Base-by-base conservation (phyloP, 2,888 invertebrate genomes). In the Hololepta plana region DNA sequence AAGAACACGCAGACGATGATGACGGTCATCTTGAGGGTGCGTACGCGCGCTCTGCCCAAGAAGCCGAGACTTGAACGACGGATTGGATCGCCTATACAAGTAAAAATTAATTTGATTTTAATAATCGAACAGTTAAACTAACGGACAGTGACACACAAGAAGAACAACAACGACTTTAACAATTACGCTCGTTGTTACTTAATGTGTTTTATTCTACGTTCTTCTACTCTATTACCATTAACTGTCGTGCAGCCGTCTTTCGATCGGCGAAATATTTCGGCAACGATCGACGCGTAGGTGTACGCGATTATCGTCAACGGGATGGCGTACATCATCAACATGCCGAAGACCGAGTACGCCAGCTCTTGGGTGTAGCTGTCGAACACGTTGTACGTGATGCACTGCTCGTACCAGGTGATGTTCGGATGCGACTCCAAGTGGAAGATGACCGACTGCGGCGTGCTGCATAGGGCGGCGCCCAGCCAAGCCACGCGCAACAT, bases 11-110 rank as follows among this genome's bases (percentile, higher is more conserved):
- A 61, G 7, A 93, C 88, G 33, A 95, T 91, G 20, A 87, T 80
- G 33, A 93, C 71, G 0, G 93, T 90, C 91, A 95, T 91, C 56
- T 90, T 88, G 21, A 91, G 60, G 0, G 90, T 90, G 30, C 87
- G 64, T 27, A 79, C 72, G 41, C 79, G 72, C 8, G 87, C 87
- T 32, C 77, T 64, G 3, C 82, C 76, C 27, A 85, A 54, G 44
- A 84, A 80, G 31, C 82, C 81, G 28, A 80, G 64, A 27, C 81
- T 82, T 16, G 82, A 82, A 30, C 85, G 66, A 4, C 82, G 69
- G 56, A 80, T 73, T 35, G 66, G 67, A 39, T 75, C 37, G n/a
- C n/a, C n/a, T n/a, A 11, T n/a, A n/a, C n/a, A n/a, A n/a, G n/a
- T n/a, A n/a, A n/a, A n/a, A n/a, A n/a, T n/a, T n/a, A n/a, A n/a